Percentiles rank a stretch among this genome's conserved stretches.
Evolutionary conservation across 1,140 invertebrate species (phyloP).

Genomic region (Ectropis grisescens): DNA sequence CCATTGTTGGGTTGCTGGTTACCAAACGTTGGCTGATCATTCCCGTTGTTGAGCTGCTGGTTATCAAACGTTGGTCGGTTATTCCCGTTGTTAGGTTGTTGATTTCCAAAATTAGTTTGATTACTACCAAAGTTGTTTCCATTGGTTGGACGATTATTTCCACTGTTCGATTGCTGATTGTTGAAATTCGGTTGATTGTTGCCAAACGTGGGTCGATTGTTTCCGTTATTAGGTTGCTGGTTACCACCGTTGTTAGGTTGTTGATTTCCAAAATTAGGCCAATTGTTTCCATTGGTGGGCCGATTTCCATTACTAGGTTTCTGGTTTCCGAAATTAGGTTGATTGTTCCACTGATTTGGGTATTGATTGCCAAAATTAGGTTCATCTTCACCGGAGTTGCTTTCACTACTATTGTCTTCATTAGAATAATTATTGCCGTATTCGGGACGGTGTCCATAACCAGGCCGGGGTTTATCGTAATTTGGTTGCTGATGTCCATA

Average conservation of each 20-base stretch:
- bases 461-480: no score
- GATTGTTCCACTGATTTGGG: slow-evolving; percentile 1
- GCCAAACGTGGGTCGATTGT: not conserved
- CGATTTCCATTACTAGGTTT: not conserved
- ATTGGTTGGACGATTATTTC: not conserved
- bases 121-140: not conserved
- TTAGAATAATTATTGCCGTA: slow-evolving; percentile 1
- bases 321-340: slow-evolving; percentile 1
- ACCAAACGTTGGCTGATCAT: slow-evolving; percentile 1
- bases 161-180: not conserved
- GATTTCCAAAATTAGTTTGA: slow-evolving; percentile 2
- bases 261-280: slow-evolving; percentile 1
- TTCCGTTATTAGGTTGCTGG: not conserved
- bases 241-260: slow-evolving; percentile 2
- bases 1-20: no score
- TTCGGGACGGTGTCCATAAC: not conserved
- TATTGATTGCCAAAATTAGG: not conserved
- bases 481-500: no score
- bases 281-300: not conserved
- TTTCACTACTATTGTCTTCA: slow-evolving; percentile 2
- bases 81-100: not conserved
- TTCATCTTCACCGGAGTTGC: not conserved
- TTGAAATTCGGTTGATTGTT: not conserved
- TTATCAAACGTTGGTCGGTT: no score
- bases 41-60: slow-evolving; percentile 7